Base-by-base conservation (phyloP, 2,113 vertebrate genomes). In the Dendrocopos noguchii region DNA sequence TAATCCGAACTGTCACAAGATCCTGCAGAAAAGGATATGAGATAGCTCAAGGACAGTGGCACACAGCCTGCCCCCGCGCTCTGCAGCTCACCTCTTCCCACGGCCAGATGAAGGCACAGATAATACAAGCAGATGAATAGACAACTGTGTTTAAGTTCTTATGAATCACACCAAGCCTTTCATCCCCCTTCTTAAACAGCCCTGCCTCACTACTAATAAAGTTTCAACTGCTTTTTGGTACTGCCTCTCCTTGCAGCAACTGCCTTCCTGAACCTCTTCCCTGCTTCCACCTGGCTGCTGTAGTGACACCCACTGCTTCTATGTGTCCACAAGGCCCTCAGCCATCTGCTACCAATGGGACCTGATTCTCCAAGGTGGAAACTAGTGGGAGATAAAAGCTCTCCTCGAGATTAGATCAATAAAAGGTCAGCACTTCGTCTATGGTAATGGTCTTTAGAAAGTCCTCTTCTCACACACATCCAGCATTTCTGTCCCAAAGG, bases 61-160 rank as follows among this genome's bases (percentile, higher is more conserved):
- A 67, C 72, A 24, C 50, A 89, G 84, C 72, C 78, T 77, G 93
- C 22, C 86, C 84, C 91, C 18, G 39, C 3, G 7, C 52, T 92
- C 80, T 36, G 63, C 93, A 91, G 88, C 96, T 86, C 92, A 89
- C 95, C 94, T 93, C 90, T 93, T 68, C 96, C 90, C 89, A 79
- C 8, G 9, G 93, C 68, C 93, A 84, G 78, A 89, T 93, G 91
- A 85, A 94, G 91, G 73, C 82, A 94, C 78, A 94, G 85, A 95
- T 95, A 94, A 96, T 72, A 21, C 2, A 0, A 52, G 29, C 28
- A 39, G 89, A 92, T 89, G 92, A 95, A 88, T 66, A 95, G 95
- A 92, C 92, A 93, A 63, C 70, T 5, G 72, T 4, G 6, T 79
- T 84, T 53, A 52, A 36, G 46, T 46, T 76, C 39, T 44, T 12